Conservation (phyloP, 1,140 invertebrate species). For the Drosophila littoralis region DNA sequence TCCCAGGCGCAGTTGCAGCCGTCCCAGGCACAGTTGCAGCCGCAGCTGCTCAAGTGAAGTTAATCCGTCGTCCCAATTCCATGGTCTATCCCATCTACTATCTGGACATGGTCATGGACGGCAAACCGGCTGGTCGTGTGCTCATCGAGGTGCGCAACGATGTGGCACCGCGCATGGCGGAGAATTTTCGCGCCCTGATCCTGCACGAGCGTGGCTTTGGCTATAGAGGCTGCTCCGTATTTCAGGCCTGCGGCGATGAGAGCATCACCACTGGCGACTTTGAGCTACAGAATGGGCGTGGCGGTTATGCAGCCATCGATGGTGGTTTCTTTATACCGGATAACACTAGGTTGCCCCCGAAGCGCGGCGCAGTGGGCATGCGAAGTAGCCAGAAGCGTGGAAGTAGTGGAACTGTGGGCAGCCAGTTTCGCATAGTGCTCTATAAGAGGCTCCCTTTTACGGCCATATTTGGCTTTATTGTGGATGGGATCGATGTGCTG, state of each 20-base stretch:
- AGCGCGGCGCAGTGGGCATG: constrained; percentile 92
- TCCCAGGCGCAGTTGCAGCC: too few relatives aligned
- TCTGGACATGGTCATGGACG: constrained; percentile 91
- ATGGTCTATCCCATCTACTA: constrained; percentile 88
- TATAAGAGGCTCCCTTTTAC: constrained; percentile 93
- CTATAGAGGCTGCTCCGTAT: constrained; percentile 91
- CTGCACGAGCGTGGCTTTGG: constrained; percentile 92
- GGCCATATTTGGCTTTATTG: constrained; percentile 92
- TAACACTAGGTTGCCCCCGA: constrained; percentile 91
- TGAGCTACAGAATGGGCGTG: constrained; percentile 92
- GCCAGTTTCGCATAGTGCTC: constrained; percentile 92
- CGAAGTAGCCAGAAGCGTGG: constrained; percentile 91
- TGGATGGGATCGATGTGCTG: constrained; percentile 92
- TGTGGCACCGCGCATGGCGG: constrained; percentile 94
- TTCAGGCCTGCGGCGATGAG: constrained; percentile 93
- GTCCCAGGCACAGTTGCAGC: too few relatives aligned
- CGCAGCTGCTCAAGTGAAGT: too few relatives aligned
- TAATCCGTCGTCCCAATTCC: too few relatives aligned
- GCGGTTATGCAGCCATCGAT: constrained; percentile 91
- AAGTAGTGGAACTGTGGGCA: constrained; percentile 92
- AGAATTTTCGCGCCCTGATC: constrained; percentile 93
- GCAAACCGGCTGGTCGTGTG: constrained; percentile 89
- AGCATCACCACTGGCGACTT: constrained; percentile 93
- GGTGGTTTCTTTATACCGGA: constrained; percentile 92
- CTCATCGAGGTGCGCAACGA: constrained; percentile 93